Evolutionary conservation across 1,140 invertebrate genomes (phyloP).

Genomic region (Grapholita molesta): DNA sequence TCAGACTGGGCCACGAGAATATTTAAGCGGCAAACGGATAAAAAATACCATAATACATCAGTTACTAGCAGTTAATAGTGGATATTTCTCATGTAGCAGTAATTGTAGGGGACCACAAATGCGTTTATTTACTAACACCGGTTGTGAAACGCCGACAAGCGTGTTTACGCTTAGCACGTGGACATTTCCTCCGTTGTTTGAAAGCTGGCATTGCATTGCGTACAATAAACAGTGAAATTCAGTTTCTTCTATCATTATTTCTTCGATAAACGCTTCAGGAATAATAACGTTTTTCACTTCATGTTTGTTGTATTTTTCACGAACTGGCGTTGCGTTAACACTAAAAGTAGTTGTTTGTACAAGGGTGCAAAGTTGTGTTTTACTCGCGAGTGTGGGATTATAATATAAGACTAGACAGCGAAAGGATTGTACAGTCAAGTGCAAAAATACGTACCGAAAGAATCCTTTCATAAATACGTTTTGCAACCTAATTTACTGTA

Average conservation of each 20-base stretch:
- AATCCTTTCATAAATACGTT: too few species aligned
- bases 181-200: slow-evolving; percentile 14
- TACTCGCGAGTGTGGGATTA: too few species aligned
- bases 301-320: background rate
- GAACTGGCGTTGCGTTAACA: too few species aligned
- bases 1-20: too few species aligned
- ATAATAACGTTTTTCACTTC: background rate
- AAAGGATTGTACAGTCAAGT: too few species aligned
- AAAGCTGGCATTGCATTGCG: slow-evolving; percentile 5
- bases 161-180: slow-evolving; percentile 9
- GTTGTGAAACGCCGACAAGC: slow-evolving; percentile 6
- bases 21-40: too few species aligned
- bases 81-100: background rate
- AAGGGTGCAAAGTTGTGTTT: too few species aligned
- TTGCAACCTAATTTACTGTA: too few species aligned
- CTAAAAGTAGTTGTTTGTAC: too few species aligned
- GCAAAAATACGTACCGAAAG: too few species aligned
- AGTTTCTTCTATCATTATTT: slow-evolving; percentile 6
- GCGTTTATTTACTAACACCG: slow-evolving; percentile 11
- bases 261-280: background rate
- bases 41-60: background rate
- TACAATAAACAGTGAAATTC: background rate
- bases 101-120: slow-evolving; percentile 4
- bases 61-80: background rate
- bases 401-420: too few species aligned